Evolutionary conservation across 2,888 invertebrate genomes (phyloP), one percentile per base, ranked within the genome.

Genomic region (Drosophila diplacantha): DNA sequence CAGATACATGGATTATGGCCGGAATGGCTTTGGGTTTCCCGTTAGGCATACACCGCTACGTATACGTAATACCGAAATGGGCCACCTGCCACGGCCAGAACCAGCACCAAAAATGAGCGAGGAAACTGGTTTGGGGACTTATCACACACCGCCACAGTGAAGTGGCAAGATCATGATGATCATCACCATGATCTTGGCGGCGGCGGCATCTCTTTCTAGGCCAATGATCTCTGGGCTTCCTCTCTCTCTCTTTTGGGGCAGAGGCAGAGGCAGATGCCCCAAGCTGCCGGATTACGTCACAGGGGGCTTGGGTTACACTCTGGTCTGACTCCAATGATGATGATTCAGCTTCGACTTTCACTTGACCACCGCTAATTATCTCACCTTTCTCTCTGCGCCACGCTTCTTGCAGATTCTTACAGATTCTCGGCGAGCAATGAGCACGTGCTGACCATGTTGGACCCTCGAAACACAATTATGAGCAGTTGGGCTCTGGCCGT

Each of bases 21-120:
- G 24, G 62, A 62, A 69, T 49, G 24, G 43, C 29, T 24, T 24
- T 29, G 39, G 24, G 51, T 32, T 38, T 14, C 24, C 52, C 69
- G 53, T 67, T 69, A 66, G 37, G 32, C 41, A 29, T 20, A 11
- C 56, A 58, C 58, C 58, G 54, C 58, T 62, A 63, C 76, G 79
- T 73, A 79, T 77, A 77, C 76, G 76, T 77, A 77, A 82, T 77
- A 76, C 55, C 52, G 50, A 81, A 81, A 75, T 75, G 56, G 72
- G 82, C 44, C 81, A 81, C 73, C 43, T 50, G 46, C 35, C 34
- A 35, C 32, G 59, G 53, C 16, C 29, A 34, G 46, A 47, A 47
- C 35, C 41, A 34, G 26, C 35, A 52, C 56, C 39, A 22, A 37
- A 26, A 22, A 39, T 22, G 26, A 18, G 29, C 14, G 5, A 14